Conservation (phyloP, 2,888 invertebrate genomes). For the Pomacea canaliculata region DNA sequence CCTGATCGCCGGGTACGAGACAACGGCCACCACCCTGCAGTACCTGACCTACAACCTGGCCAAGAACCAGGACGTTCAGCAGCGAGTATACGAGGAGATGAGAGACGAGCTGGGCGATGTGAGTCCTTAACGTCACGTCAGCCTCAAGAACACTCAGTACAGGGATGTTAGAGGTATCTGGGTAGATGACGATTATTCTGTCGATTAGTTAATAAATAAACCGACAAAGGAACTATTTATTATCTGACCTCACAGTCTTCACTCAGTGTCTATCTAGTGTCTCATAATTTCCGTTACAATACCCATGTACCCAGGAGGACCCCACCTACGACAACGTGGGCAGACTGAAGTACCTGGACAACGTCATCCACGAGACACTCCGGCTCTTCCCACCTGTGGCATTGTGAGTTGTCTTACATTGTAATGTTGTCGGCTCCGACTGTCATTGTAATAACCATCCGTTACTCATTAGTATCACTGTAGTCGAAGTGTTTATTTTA, state of each 20-base stretch:
- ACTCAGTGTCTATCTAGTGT: no score
- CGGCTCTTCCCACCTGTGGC: slow-evolving; percentile 45
- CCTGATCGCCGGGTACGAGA: slow-evolving; percentile 31
- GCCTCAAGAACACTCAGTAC: no score
- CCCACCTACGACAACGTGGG: slow-evolving; percentile 43
- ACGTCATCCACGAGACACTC: slow-evolving; percentile 45
- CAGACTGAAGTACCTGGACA: slow-evolving; percentile 46
- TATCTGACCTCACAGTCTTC: no score
- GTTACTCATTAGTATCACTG: no score
- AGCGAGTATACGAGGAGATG: slow-evolving; percentile 24
- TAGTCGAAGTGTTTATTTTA: no score
- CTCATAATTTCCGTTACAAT: no score
- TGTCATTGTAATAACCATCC: no score
- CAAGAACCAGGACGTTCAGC: slow-evolving; percentile 16
- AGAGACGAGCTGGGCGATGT: slow-evolving; percentile 20
- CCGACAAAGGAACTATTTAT: background rate
- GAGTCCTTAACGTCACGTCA: background rate
- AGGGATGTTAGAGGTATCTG: no score
- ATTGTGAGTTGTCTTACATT: background rate
- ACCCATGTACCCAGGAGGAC: slow-evolving; percentile 30
- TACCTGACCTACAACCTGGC: slow-evolving; percentile 29
- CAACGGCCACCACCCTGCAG: slow-evolving; percentile 27
- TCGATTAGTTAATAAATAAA: no score
- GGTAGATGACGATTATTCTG: no score
- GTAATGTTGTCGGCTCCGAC: no score